Percentiles rank a stretch among this genome's conserved stretches.
Evolutionary conservation across 2,888 invertebrate genomes (phyloP).

Genomic region (Phasia obesa): DNA sequence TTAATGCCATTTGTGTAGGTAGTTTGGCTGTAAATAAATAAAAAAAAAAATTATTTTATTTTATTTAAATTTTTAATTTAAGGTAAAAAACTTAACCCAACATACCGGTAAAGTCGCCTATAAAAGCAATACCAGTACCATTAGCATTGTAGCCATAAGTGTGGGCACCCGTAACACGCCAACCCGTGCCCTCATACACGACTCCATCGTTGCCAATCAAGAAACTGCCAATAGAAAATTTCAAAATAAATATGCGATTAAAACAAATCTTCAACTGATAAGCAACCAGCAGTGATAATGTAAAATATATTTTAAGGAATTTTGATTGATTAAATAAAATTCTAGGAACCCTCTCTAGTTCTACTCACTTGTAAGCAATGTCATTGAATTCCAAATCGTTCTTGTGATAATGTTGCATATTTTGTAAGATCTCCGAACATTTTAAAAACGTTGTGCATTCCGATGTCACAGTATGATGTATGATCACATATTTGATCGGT

Average conservation of each 20-base stretch:
- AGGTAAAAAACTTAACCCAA: background rate
- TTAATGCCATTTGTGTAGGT: conserved; percentile 80
- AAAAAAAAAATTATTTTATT: conserved; percentile 62
- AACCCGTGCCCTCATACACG: conserved; percentile 87
- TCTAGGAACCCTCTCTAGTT: too few relatives aligned
- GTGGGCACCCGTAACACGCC: conserved; percentile 85
- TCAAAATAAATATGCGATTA: conserved; percentile 4
- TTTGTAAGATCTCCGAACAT: conserved; percentile 83
- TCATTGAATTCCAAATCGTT: conserved; percentile 83
- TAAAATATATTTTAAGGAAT: background rate
- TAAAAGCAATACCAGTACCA: conserved; percentile 86
- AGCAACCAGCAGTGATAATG: background rate
- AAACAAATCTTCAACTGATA: conserved; percentile 24
- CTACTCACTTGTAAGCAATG: conserved; percentile 84
- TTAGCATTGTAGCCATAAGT: conserved; percentile 85
- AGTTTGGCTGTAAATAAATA: conserved; percentile 80
- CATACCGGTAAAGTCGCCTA: conserved; percentile 84
- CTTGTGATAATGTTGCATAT: conserved; percentile 84
- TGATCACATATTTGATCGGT: conserved; percentile 84
- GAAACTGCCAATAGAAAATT: conserved; percentile 82
- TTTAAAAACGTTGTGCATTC: conserved; percentile 82
- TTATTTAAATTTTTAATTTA: conserved; percentile 51
- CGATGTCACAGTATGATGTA: conserved; percentile 84
- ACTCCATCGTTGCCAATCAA: conserved; percentile 86
- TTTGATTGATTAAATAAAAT: conserved; percentile 14